These are phyloP conservation scores for Eurytoma adleriae DNA, from an alignment of 2,888 invertebrate genomes.

Conservation along the genomic window DNA sequence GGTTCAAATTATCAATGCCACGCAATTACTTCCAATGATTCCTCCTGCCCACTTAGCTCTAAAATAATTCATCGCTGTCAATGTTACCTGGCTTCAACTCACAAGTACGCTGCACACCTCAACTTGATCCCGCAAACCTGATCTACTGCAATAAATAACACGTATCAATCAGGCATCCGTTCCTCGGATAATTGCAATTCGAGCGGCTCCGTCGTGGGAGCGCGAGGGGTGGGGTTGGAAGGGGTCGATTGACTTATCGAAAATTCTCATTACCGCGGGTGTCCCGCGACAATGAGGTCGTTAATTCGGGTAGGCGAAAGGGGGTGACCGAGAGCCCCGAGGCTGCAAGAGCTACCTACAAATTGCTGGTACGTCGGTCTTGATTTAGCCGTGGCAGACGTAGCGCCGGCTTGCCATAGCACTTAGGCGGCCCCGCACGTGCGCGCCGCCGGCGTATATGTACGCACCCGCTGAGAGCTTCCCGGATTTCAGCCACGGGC, in stretches of 20 bases:
- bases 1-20: no score
- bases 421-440: constrained; percentile 53
- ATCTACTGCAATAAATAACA: no score
- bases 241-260: background rate
- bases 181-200: no score
- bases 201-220: no score
- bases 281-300: constrained; percentile 21
- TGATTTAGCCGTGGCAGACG: constrained; percentile 31
- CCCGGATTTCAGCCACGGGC: no score
- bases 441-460: background rate
- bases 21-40: no score
- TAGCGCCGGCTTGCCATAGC: constrained; percentile 24
- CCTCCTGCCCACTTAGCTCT: no score
- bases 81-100: background rate
- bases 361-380: constrained; percentile 45
- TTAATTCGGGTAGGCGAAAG: constrained; percentile 14
- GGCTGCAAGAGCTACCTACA: background rate
- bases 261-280: background rate
- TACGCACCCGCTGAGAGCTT: background rate
- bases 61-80: no score
- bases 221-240: no score
- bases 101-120: background rate
- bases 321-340: constrained; percentile 5
- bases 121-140: no score
- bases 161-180: no score